A percentile compares a stretch with the other conserved stretches of the same genome.
Conservation (phyloP, 1,140 invertebrate genomes). For the Phenacoccus solenopsis region DNA sequence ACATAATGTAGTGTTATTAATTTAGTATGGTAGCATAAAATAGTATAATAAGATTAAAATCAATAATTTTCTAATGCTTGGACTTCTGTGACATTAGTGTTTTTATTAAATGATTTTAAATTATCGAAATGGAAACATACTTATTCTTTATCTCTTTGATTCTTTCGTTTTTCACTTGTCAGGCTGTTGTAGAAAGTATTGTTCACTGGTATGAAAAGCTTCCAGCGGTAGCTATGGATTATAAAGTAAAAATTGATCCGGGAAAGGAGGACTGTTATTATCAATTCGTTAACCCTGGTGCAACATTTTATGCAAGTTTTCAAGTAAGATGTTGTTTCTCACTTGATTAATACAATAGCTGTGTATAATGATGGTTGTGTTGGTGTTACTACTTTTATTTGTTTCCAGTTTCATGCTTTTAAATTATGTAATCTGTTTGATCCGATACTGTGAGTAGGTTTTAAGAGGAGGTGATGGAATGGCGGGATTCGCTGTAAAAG, state of each 20-base stretch:
- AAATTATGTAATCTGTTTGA: not conserved
- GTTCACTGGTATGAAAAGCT: conserved; percentile 36
- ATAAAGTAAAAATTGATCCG: conserved; percentile 84
- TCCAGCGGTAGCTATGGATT: conserved; percentile 85
- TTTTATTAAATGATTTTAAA: no score
- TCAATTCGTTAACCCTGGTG: conserved; percentile 79
- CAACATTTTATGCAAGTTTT: conserved; percentile 87
- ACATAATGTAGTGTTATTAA: no score
- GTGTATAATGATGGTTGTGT: no score
- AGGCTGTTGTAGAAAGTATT: no score
- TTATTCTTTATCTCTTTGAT: no score
- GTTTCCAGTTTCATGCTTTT: not conserved
- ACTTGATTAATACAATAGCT: no score
- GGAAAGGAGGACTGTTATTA: conserved; percentile 92
- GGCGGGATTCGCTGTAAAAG: conserved; percentile 79
- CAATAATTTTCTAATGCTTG: no score
- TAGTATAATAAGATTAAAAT: no score
- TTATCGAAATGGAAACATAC: no score
- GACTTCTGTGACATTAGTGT: no score
- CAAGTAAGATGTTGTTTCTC: conserved; percentile 50
- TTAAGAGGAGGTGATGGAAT: conserved; percentile 81
- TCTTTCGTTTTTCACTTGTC: no score
- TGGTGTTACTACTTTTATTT: not conserved
- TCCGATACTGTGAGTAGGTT: conserved; percentile 43
- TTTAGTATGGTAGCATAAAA: no score